Conservation (phyloP, 2,797 vertebrate genomes). For the Smutsia temminckii region DNA sequence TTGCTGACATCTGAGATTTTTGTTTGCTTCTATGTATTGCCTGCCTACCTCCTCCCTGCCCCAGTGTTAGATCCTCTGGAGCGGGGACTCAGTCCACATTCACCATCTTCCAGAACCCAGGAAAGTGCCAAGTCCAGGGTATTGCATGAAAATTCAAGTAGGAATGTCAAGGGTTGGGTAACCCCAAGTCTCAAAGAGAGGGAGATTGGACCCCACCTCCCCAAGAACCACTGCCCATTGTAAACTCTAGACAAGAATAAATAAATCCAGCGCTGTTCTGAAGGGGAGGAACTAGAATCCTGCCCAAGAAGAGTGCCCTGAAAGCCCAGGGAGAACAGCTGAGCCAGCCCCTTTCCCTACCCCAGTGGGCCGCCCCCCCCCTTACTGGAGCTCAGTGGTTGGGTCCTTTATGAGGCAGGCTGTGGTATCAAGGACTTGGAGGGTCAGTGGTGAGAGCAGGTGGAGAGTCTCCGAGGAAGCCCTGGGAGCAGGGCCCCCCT, state of each 20-base stretch:
- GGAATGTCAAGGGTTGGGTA: background rate
- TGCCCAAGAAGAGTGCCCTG: background rate
- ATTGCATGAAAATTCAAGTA: background rate
- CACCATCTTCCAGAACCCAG: background rate
- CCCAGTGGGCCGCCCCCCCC: background rate
- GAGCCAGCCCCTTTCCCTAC: background rate
- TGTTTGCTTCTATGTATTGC: background rate
- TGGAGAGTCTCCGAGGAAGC: slow-evolving; percentile 52
- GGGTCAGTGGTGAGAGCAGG: slow-evolving; percentile 41
- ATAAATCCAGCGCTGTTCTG: background rate
- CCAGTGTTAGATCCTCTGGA: background rate
- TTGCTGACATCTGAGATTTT: background rate
- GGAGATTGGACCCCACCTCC: background rate
- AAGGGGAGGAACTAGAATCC: background rate
- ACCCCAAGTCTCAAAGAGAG: background rate
- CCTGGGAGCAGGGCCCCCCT: slow-evolving; percentile 52
- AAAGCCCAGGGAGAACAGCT: background rate
- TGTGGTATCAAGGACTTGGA: background rate
- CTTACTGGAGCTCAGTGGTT: slow-evolving; percentile 48
- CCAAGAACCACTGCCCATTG: background rate
- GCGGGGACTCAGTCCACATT: background rate
- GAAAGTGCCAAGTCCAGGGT: background rate
- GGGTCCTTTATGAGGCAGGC: slow-evolving; percentile 74
- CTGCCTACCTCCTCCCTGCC: too few species aligned
- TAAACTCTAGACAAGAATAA: background rate